A percentile compares a stretch with the other conserved stretches of the same genome.
These are phyloP conservation scores for Hirundo rustica DNA, from an alignment of 2,797 vertebrate species.

Conservation along the genomic window DNA sequence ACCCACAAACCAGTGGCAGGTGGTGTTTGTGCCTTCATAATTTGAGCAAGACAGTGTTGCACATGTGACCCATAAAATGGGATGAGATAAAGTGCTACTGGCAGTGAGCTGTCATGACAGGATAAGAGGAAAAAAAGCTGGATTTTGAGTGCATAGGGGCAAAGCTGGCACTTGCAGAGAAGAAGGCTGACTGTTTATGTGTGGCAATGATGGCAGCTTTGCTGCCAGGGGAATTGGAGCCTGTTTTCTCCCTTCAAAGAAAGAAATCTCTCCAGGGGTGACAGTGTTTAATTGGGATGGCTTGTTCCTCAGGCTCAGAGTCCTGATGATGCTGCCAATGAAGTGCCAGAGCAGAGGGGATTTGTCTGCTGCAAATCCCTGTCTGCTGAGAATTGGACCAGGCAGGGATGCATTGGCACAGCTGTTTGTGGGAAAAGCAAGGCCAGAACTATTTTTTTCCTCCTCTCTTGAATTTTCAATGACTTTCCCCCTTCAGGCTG, in stretches of 20 bases:
- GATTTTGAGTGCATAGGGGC: neutral
- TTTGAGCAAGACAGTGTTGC: neutral
- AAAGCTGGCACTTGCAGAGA: neutral
- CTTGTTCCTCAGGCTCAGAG: neutral
- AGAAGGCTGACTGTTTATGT: neutral
- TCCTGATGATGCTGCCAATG: neutral
- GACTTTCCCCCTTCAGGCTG: neutral
- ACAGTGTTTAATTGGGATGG: neutral
- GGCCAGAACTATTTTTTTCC: neutral
- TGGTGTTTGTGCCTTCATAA: neutral
- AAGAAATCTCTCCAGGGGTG: neutral
- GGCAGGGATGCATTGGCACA: neutral
- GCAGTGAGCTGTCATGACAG: neutral
- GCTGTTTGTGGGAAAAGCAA: neutral
- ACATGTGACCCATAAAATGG: constrained; percentile 3
- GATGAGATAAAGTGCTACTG: neutral
- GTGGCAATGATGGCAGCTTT: neutral
- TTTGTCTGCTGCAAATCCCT: neutral
- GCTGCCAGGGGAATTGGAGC: neutral
- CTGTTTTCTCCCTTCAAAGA: neutral
- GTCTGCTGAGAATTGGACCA: neutral
- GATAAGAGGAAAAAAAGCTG: neutral
- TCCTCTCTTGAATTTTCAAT: neutral
- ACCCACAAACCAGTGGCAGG: neutral
- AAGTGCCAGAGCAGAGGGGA: neutral